A percentile compares a stretch with the other conserved stretches of the same genome.
These are phyloP conservation scores for Dasyurus viverrinus DNA, from an alignment of 2,113 vertebrate species.

Conservation along the genomic window DNA sequence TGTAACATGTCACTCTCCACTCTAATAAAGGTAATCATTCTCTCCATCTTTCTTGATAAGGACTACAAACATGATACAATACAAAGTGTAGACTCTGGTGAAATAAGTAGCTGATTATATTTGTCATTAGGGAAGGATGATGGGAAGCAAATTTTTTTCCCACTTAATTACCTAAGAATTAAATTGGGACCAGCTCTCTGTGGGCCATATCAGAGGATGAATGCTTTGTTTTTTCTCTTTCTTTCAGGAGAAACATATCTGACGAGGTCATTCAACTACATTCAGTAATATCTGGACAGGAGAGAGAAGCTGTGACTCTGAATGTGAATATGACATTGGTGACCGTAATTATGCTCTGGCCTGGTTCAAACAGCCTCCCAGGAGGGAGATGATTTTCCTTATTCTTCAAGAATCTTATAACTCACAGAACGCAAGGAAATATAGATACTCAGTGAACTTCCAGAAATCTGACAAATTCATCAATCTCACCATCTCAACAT, in stretches of 20 bases:
- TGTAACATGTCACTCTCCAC: neutral
- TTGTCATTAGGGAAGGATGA: neutral
- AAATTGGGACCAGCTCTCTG: neutral
- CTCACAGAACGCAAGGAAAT: rapidly evolving
- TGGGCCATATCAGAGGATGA: neutral
- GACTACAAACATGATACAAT: neutral
- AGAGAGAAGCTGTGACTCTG: neutral
- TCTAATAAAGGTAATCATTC: neutral
- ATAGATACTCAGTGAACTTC: neutral
- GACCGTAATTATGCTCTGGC: rapidly evolving
- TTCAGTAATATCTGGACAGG: rapidly evolving
- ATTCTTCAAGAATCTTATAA: rapidly evolving
- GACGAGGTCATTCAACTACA: constrained; percentile 11
- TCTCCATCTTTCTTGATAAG: neutral
- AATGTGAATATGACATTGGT: neutral
- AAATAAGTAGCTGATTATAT: neutral
- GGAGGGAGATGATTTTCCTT: constrained; percentile 9
- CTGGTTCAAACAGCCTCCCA: constrained; percentile 46
- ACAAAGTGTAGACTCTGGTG: too few relatives aligned
- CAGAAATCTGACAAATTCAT: neutral
- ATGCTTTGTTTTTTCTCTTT: constrained; percentile 26
- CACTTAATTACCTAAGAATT: neutral
- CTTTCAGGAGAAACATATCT: constrained; percentile 17
- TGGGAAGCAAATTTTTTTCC: neutral
- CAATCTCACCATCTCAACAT: neutral